Conservation (phyloP, 2,113 vertebrate genomes). For the Notothenia coriiceps region DNA sequence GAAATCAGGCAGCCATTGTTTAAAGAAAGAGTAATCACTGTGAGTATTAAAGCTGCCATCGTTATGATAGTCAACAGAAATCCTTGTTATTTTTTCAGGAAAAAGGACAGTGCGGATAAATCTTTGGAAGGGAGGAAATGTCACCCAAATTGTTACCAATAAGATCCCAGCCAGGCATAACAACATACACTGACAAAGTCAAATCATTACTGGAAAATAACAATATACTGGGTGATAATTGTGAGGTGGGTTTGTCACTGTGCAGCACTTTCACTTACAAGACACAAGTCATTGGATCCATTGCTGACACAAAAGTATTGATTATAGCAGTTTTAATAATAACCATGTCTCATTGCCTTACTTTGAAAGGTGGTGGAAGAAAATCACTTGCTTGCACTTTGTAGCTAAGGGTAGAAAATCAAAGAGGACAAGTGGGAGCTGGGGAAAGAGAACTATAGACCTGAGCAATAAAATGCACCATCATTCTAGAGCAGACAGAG, state of each 20-base stretch:
- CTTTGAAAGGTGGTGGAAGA: not conserved
- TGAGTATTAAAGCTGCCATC: not conserved
- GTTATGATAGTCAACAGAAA: not conserved
- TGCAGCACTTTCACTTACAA: not conserved
- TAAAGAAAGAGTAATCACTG: not conserved
- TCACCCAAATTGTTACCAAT: not conserved
- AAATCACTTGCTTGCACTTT: not conserved
- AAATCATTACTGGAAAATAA: not conserved
- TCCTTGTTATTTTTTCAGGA: too few relatives aligned
- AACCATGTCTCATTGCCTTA: not conserved
- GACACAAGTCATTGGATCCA: not conserved
- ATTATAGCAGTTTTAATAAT: not conserved
- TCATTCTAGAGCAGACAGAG: not conserved
- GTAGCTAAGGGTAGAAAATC: not conserved
- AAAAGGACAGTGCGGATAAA: too few relatives aligned
- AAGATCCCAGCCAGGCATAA: not conserved
- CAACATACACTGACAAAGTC: not conserved
- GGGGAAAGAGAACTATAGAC: not conserved
- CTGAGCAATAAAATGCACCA: conserved; percentile 15
- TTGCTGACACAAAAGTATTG: not conserved
- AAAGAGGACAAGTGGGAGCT: not conserved
- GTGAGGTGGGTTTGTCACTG: not conserved
- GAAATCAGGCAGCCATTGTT: not conserved
- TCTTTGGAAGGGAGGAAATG: not conserved
- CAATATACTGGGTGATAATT: too few relatives aligned